phyloP scores from a whole-genome alignment of 1,140 invertebrate genomes.

The Zaprionus inermis region DNA sequence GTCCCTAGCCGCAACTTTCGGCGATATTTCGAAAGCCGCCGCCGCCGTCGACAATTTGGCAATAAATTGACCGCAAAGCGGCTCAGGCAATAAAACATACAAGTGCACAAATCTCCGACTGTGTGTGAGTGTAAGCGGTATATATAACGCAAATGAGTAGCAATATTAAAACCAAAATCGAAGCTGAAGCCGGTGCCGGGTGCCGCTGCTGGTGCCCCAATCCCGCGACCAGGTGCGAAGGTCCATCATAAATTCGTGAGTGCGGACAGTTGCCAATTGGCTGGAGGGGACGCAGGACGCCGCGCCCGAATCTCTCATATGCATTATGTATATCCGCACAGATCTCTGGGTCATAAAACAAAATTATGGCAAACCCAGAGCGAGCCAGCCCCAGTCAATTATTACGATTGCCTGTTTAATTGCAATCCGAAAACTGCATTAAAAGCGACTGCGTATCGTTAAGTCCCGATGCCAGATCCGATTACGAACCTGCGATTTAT shows the following conservation, averaged over 20 bases:
- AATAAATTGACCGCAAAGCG: slow-evolving; percentile 77
- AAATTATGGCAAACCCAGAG: slow-evolving; percentile 32
- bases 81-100: slow-evolving; percentile 75
- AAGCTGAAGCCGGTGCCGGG: neutral
- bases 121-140: slow-evolving; percentile 5
- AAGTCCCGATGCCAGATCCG: slow-evolving; percentile 37
- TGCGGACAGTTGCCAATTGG: slow-evolving; percentile 68
- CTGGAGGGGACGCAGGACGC: slow-evolving; percentile 6
- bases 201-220: neutral
- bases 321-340: slow-evolving; percentile 3
- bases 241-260: slow-evolving; percentile 76
- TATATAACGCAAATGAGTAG: slow-evolving; percentile 38
- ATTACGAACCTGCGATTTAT: slow-evolving; percentile 34
- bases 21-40: slow-evolving; percentile 71
- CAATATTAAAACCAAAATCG: slow-evolving; percentile 17
- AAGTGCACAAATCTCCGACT: slow-evolving; percentile 54
- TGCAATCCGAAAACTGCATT: slow-evolving; percentile 38
- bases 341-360: slow-evolving; percentile 27
- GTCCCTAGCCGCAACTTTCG: slow-evolving; percentile 41
- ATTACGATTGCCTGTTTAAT: slow-evolving; percentile 42
- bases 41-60: slow-evolving; percentile 70
- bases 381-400: slow-evolving; percentile 11
- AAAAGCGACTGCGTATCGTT: slow-evolving; percentile 38
- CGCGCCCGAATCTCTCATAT: neutral
- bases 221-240: slow-evolving; percentile 55